Base-by-base conservation (phyloP, 2,888 invertebrate species). In the Andrena bucephala region DNA sequence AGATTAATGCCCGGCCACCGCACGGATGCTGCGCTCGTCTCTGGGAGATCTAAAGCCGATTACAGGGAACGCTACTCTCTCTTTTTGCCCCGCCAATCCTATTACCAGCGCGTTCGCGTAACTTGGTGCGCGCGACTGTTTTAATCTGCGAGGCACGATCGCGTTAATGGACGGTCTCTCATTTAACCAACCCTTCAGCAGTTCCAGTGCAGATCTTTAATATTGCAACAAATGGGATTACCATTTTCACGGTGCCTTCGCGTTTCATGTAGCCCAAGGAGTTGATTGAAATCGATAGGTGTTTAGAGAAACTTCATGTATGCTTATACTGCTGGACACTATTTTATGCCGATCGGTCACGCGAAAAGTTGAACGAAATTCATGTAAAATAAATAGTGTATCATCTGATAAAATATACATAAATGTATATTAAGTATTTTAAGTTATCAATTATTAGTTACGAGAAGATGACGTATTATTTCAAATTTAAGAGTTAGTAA, bases 1-100 rank as follows among this genome's bases (percentile, higher is more conserved):
- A 59, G 77, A 77, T 84, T 77, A 81, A 69, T 67, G 57, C 31
- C 24, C 4, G 24, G 57, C 57, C 8, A 42, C 4, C 33, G 33
- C 57, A 6, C n/a, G 48, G 52, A 59, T 4, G 71, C 57, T 62
- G 20, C 16, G 42, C 8, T 20, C 65, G 57, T 27, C 60, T 57
- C 16, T 31, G 68, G 20, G 54, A 76, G 65, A 69, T 62, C 81
- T 13, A 81, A 83, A 83, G 72, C 83, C 72, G 77, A 72, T 83
- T 83, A 83, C 52, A 42, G 24, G 20, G 31, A 10, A 36, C 52
- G 16, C 13, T 5, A 13, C 20, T 60, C n/a, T 66, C 24, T 54
- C 62, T 48, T 65, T 63, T 50, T 42, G n/a, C 27, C 10, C 13
- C 13, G 6, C 2, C 10, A 69, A 77, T 71, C 60, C 66, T 73